phyloP scores from a whole-genome alignment of 1,140 invertebrate species.

The Caenorhabditis briggsae region DNA sequence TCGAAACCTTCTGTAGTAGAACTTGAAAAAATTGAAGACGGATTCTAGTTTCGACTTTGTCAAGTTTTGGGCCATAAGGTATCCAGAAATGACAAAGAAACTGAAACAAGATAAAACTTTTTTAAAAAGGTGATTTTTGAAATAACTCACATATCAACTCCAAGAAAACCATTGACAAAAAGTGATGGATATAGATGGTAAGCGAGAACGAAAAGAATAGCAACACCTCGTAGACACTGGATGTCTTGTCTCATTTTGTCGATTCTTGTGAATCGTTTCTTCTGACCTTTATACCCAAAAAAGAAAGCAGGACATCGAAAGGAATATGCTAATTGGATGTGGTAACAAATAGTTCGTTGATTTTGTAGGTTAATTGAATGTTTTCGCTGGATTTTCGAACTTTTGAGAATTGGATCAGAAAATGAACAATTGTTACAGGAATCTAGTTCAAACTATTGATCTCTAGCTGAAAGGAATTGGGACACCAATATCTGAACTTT shows the following conservation, averaged over 20 bases:
- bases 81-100: slow-evolving; percentile 58
- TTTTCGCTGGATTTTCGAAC: slow-evolving; percentile 6
- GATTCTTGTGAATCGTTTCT: neutral
- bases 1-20: slow-evolving; percentile 51
- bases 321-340: neutral
- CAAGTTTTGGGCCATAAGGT: slow-evolving; percentile 48
- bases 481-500: no score
- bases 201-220: slow-evolving; percentile 29
- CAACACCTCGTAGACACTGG: slow-evolving; percentile 56
- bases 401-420: neutral
- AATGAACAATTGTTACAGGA: no score
- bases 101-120: slow-evolving; percentile 4
- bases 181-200: slow-evolving; percentile 22
- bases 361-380: slow-evolving; percentile 25
- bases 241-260: slow-evolving; percentile 38
- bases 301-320: neutral
- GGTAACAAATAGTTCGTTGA: slow-evolving; percentile 14
- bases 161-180: slow-evolving; percentile 54
- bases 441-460: neutral
- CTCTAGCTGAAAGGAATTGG: no score
- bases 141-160: slow-evolving; percentile 46
- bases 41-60: neutral
- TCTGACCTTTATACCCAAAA: neutral
- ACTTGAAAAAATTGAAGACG: neutral
- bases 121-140: neutral